Base-by-base conservation (phyloP, 2,888 invertebrate species). In the Osedax frankpressi region DNA sequence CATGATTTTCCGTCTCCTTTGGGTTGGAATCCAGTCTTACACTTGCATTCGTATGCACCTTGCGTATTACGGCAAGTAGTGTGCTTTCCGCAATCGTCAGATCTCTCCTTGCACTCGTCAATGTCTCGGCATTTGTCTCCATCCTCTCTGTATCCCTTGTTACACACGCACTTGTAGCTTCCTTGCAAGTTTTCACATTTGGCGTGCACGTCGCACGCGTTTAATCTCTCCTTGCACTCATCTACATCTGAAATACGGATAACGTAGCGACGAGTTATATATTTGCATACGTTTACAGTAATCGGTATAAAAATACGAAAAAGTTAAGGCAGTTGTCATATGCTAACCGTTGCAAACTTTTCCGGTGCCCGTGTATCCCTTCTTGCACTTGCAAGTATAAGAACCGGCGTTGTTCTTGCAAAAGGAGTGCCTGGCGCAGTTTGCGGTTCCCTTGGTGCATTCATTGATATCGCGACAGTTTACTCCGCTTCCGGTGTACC, bases 141-240 rank as follows among this genome's bases (percentile, higher is more conserved):
- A 70, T 75, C 30, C 44, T 68, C 75, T 6, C 26, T 63, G 75
- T 77, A 82, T 1, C 82, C 82, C 1, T 73, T 72, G 26, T 79
- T 76, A 74, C 82, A 83, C 3, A 76, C 76, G 74, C 83, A 83
- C 28, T 75, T 72, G 73, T 78, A 83, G 14, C 77, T 74, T 6
- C 82, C 82, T 0, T 77, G 78, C 1, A 74, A 75, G 76, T 83
- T 82, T 1, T 73, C 73, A 75, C 83, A 83, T 27, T 74, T 44
- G 0, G 83, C 76, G 63, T 78, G 72, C 3, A 25, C 2, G 62
- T 73, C 68, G 60, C 77, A 77, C 27, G 74, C 67, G 28, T 69
- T 71, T 6, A 30, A 19, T 1, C 75, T 74, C 14, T 14, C 19
- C 26, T 44, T 19, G 28, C 75, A 75, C 68, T 75, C 75, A 65